These are phyloP conservation scores for Tiaroga cobitis DNA, from an alignment of 2,797 vertebrate species.

Conservation along the genomic window DNA sequence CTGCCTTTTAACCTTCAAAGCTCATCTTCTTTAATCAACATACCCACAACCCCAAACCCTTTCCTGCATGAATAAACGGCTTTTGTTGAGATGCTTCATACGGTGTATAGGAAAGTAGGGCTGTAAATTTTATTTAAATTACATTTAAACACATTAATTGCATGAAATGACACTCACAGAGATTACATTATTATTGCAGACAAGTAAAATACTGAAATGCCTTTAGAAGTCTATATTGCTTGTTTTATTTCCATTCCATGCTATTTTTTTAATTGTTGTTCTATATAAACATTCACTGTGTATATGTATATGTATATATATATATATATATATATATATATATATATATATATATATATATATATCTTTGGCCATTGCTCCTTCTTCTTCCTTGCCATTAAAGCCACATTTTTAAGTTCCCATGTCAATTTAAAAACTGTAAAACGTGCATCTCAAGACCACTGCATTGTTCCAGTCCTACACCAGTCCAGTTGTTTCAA, in stretches of 20 bases:
- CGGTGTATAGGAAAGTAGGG: background rate
- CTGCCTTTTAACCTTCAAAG: conserved; percentile 5
- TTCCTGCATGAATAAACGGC: conserved; percentile 33
- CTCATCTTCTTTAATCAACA: background rate
- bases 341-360: too few species aligned
- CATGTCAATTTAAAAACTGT: background rate
- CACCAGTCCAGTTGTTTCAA: background rate
- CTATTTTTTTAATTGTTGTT: background rate
- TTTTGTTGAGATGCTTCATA: background rate
- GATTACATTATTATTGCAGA: background rate
- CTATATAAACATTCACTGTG: background rate
- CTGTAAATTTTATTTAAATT: background rate
- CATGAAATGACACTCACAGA: background rate
- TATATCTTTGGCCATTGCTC: background rate
- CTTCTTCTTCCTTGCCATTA: background rate
- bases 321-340: too few species aligned
- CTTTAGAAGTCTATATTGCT: background rate
- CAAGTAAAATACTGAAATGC: background rate
- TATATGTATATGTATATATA: too few species aligned
- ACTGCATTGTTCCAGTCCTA: background rate
- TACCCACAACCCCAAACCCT: conserved; percentile 10
- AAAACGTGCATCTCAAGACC: background rate
- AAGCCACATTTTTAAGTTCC: background rate
- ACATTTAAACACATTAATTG: background rate
- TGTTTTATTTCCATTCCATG: conserved; percentile 4